phyloP scores from a whole-genome alignment of 2,888 invertebrate genomes.

The Dascillus cervinus region DNA sequence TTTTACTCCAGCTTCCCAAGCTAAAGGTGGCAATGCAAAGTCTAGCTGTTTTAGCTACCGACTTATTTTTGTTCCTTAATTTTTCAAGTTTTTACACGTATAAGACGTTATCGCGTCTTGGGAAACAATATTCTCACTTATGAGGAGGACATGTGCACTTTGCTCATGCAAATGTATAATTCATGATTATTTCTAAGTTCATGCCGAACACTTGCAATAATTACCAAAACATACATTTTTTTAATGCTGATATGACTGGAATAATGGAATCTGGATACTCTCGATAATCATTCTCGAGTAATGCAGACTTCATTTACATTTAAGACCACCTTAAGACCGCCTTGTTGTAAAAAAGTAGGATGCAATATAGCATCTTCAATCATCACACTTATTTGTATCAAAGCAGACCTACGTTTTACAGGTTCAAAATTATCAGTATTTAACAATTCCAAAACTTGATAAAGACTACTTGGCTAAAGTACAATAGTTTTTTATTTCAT shows the following conservation, averaged over 20 bases:
- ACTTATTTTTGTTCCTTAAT: too few relatives aligned
- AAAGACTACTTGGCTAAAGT: conserved; percentile 44
- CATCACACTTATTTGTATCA: conserved; percentile 62
- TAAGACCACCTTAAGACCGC: conserved; percentile 48
- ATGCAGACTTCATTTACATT: conserved; percentile 43
- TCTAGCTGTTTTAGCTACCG: too few relatives aligned
- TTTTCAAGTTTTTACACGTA: too few relatives aligned
- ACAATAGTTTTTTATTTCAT: background rate
- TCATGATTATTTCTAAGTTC: conserved; percentile 49
- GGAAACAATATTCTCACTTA: too few relatives aligned
- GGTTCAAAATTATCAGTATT: conserved; percentile 47
- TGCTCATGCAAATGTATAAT: too few relatives aligned
- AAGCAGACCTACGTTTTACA: conserved; percentile 57
- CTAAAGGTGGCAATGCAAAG: too few relatives aligned
- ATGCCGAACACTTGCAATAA: conserved; percentile 49
- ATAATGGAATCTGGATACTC: conserved; percentile 49
- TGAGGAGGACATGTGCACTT: too few relatives aligned
- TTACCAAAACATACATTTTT: too few relatives aligned
- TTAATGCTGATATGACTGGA: conserved; percentile 43
- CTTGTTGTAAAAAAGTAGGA: conserved; percentile 49
- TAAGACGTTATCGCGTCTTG: too few relatives aligned
- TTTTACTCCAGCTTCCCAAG: too few relatives aligned
- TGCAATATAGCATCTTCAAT: conserved; percentile 55
- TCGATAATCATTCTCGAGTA: conserved; percentile 41
- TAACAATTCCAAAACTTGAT: conserved; percentile 41